Conservation (phyloP, 2,797 vertebrate genomes). For the Schizopygopsis malacanthus region DNA sequence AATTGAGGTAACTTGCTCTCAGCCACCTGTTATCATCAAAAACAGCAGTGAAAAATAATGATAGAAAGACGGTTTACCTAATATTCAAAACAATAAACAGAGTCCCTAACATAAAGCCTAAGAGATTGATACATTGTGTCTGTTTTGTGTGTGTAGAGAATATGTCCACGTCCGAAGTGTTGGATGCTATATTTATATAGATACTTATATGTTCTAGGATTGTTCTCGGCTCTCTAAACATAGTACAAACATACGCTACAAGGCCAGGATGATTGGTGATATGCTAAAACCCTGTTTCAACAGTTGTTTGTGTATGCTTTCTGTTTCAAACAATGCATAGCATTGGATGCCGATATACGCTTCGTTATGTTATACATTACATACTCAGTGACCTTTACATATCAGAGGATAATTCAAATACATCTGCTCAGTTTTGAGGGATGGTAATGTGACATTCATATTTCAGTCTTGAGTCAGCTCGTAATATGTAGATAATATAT, state of each 20-base stretch:
- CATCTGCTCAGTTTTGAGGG: not conserved
- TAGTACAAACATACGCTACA: not conserved
- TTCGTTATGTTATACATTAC: not conserved
- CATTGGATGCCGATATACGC: not conserved
- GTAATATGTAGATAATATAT: not conserved
- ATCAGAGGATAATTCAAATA: not conserved
- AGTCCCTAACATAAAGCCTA: not conserved
- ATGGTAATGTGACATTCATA: not conserved
- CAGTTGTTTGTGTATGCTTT: not conserved
- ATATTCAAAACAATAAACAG: not conserved
- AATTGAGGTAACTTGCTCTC: not conserved
- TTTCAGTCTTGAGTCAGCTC: not conserved
- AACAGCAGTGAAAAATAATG: not conserved
- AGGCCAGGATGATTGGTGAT: not conserved
- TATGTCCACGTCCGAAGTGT: not conserved
- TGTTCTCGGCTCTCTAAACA: constrained; percentile 5
- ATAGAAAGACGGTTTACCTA: not conserved
- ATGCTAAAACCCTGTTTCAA: not conserved
- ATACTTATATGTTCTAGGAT: not conserved
- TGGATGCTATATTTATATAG: not conserved
- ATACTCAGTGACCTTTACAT: too few species aligned
- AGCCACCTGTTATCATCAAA: not conserved
- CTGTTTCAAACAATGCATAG: not conserved
- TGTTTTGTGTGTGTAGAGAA: not conserved
- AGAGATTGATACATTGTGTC: not conserved